Evolutionary conservation across 2,888 invertebrate genomes (phyloP), one percentile per base, ranked within the genome.

Genomic region (Oasisia sp.): DNA sequence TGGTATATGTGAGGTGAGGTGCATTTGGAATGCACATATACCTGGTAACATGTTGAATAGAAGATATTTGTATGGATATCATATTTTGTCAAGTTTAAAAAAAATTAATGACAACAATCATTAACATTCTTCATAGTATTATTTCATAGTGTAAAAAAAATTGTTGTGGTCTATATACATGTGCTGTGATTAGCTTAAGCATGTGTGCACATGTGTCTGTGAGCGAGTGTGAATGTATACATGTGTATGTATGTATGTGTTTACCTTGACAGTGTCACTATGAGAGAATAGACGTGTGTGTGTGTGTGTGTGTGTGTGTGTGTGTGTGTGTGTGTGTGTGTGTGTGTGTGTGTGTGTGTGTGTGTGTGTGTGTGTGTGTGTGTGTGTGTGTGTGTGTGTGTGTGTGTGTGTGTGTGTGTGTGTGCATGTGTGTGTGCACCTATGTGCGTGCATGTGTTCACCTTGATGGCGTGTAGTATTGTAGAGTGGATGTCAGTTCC

Each of bases 401-500:
- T 19, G 74, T 19, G 27, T 19, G 27, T 74, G 7, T 27, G 1
- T 27, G 5, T 7, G 74, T 7, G 1, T 4, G n/a, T 0, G 74
- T 74, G 74, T 19, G 27, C 1, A 27, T 4, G 74, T 1, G 1
- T 74, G 74, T 5, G n/a, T 74, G 74, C 74, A 56, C 14, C 11
- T 11, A 8, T 74, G 74, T 0, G 27, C 27, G 74, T 27, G 27
- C 27, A 27, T 19, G 74, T 74, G 0, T 74, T 74, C 74, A 95
- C 95, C 95, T 95, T 95, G 91, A 96, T 95, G 92, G 95, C 94
- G 32, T 93, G 94, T 8, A 95, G 94, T 90, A 95, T 94, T 38
- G 94, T 94, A 32, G 94, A 91, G 32, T 95, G 93, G 1, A 96
- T 94, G 89, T 95, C 95, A n/a, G 94, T 92, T 1, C 95, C 95